Evolutionary conservation across 2,797 vertebrate species (phyloP).

Genomic region (Anas georgica): DNA sequence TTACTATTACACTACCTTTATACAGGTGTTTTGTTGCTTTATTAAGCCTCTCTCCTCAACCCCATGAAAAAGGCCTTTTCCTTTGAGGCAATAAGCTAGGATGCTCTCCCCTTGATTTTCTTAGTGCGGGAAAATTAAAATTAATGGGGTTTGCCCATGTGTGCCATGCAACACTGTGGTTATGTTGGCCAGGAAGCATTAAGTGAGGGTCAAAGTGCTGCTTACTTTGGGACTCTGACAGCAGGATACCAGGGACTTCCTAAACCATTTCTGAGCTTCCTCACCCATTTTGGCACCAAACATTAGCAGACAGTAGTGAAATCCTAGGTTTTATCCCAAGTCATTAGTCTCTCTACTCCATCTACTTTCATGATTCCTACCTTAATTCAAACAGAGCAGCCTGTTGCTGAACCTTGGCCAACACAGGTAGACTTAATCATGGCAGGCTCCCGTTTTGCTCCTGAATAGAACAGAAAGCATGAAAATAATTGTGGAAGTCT

Average conservation of each 20-base stretch:
- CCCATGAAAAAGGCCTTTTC: not conserved
- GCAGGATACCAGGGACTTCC: not conserved
- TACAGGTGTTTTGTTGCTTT: rapidly evolving
- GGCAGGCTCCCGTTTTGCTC: not conserved
- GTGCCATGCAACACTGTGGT: rapidly evolving
- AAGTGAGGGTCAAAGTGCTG: not conserved
- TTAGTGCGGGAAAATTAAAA: not conserved
- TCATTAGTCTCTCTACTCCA: not conserved
- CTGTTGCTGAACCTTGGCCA: not conserved
- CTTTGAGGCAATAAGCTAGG: not conserved
- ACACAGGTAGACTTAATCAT: not conserved
- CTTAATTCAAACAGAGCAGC: not conserved
- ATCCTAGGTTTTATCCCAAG: not conserved
- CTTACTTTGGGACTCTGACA: not conserved
- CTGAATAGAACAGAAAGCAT: not conserved
- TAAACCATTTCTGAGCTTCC: not conserved
- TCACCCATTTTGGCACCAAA: rapidly evolving
- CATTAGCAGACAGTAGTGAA: not conserved
- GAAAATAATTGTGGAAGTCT: not conserved
- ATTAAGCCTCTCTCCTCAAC: not conserved
- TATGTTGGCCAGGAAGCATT: not conserved
- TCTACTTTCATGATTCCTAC: not conserved
- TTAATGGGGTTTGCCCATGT: not conserved
- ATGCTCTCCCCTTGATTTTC: not conserved
- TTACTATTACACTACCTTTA: not conserved